Evolutionary conservation across 2,113 vertebrate species (phyloP).

Genomic region (Collichthys lucidus): DNA sequence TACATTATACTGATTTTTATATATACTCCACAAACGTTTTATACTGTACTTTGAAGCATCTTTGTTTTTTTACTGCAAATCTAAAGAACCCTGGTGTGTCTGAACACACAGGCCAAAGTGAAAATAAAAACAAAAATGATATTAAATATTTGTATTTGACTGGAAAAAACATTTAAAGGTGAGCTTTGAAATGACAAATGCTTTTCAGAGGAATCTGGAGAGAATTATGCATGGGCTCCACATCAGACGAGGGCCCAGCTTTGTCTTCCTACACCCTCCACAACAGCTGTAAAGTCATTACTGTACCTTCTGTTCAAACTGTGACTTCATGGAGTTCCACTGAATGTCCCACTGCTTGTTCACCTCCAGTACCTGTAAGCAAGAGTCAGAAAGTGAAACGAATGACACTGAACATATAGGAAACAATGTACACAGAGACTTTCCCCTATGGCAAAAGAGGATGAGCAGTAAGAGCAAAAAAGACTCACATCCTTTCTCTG

Average conservation of each 20-base stretch:
- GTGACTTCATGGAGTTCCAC: conserved; percentile 97
- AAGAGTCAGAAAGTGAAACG: conserved; percentile 56
- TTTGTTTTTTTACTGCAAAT: background rate
- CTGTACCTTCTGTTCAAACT: conserved; percentile 97
- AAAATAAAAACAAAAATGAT: background rate
- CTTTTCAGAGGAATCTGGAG: conserved; percentile 4
- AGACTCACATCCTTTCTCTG: conserved; percentile 93
- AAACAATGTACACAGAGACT: conserved; percentile 62
- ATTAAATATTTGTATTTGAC: background rate
- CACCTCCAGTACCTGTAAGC: conserved; percentile 93
- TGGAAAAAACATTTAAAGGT: background rate
- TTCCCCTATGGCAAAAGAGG: conserved; percentile 71
- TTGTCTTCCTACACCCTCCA: conserved; percentile 60
- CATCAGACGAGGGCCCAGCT: conserved; percentile 8
- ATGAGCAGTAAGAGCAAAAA: conserved; percentile 42
- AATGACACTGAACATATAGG: conserved; percentile 49
- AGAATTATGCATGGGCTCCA: conserved; percentile 1
- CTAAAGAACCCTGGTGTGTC: background rate
- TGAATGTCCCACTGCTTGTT: conserved; percentile 99
- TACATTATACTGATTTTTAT: background rate
- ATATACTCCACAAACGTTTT: background rate
- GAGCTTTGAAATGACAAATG: background rate
- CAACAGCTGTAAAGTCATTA: conserved; percentile 66
- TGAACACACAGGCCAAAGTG: background rate
- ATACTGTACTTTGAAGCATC: background rate